Base-by-base conservation (phyloP, 2,888 invertebrate genomes). In the Dynastes hyllus region DNA sequence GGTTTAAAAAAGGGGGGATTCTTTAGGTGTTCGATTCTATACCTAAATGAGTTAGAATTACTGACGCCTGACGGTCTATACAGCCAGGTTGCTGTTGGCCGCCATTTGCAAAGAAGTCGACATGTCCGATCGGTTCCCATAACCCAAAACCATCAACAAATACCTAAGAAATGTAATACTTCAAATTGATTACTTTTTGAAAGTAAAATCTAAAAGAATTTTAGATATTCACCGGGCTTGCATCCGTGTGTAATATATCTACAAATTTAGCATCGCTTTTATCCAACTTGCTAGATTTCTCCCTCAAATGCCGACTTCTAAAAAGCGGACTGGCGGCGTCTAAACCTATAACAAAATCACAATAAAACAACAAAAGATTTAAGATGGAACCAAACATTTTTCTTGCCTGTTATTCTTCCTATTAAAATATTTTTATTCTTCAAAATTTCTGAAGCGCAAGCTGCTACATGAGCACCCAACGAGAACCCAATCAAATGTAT, bases 301-400 rank as follows among this genome's bases (percentile, higher is more conserved):
- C 91, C 37, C 90, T 85, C 82, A 92, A 85, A 84, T 92, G 86
- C 84, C 92, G 85, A 83, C 89, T 89, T 82, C 93, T 90, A 85
- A 93, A 96, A 0, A 96, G 91, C 0, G 97, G 97, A 85, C 94
- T 93, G 0, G 97, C 96, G 0, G 96, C 96, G 86, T 97, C 96
- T 77, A 97, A 87, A 53, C 96, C 96, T 93, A 88, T n/a, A 85
- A 80, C 4, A 32, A 63, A 53, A 22, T 45, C 13, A 50, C 27
- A 70, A 45, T n/a, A 32, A 16, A n/a, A 50, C 6, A 16, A 4
- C 22, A 37, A 61, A 50, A 13, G 55, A n/a, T 9, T 13, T 27
- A 3, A 11, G 1, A 40, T 9, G 32, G 32, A 37, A 37, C 32
- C 32, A 5, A 37, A 4, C 6, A 27, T 16, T 22, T 63, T 16